These are phyloP conservation scores for Brevimyrus niger DNA, from an alignment of 2,113 vertebrate species.

Conservation along the genomic window DNA sequence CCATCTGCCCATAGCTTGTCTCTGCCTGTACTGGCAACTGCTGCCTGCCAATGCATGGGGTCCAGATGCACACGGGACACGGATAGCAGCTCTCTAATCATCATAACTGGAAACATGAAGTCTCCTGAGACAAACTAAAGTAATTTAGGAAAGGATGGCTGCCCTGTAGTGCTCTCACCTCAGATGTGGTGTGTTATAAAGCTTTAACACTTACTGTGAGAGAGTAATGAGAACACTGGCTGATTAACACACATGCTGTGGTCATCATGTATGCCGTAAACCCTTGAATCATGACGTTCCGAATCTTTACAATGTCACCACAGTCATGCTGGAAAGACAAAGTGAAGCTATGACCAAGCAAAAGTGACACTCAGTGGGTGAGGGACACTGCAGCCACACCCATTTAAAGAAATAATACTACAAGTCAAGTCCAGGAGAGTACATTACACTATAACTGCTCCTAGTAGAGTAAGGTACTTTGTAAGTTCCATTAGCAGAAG, in stretches of 20 bases:
- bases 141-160: neutral
- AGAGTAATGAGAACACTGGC: neutral
- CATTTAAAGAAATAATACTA: neutral
- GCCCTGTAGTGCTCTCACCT: neutral
- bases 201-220: neutral
- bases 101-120: slow-evolving; percentile 2
- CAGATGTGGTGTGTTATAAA: slow-evolving; percentile 2
- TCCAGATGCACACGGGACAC: slow-evolving; percentile 4
- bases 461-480: neutral
- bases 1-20: neutral
- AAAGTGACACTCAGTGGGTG: neutral
- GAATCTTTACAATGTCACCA: neutral
- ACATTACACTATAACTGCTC: neutral
- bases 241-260: neutral
- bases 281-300: neutral
- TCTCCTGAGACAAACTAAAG: neutral
- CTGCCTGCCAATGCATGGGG: neutral
- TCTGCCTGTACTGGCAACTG: neutral
- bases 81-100: neutral
- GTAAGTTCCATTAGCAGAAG: neutral
- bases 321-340: neutral
- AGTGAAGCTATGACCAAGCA: neutral
- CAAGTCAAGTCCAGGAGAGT: neutral
- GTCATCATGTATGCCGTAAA: neutral
- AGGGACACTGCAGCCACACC: neutral